Evolutionary conservation across 2,888 invertebrate species (phyloP).

Genomic region (Tetranychus piercei): DNA sequence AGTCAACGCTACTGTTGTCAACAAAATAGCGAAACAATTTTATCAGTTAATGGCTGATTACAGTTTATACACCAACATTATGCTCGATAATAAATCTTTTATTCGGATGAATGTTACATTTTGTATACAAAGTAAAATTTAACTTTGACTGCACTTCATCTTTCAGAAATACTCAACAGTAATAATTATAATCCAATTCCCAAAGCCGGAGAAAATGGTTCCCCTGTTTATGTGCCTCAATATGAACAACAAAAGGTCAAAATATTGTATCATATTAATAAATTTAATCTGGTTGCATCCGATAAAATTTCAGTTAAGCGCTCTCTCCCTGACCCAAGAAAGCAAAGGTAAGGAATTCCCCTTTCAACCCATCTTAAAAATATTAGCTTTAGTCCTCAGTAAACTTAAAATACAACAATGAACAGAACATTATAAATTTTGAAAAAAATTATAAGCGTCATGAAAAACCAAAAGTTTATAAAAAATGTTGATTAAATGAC

Average conservation of each 20-base stretch:
- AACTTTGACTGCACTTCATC: not conserved
- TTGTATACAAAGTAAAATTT: not conserved
- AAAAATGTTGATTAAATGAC: not conserved
- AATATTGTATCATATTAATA: slow-evolving; percentile 59
- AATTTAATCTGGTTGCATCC: slow-evolving; percentile 69
- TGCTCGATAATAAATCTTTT: not conserved
- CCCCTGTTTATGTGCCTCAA: slow-evolving; percentile 55
- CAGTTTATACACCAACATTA: too few relatives aligned
- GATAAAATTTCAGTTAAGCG: slow-evolving; percentile 70
- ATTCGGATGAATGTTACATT: not conserved
- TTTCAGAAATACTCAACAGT: slow-evolving; percentile 40
- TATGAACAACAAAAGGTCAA: slow-evolving; percentile 56
- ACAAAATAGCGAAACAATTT: too few relatives aligned
- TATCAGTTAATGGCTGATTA: too few relatives aligned
- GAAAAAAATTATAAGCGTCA: too few relatives aligned
- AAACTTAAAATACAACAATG: too few relatives aligned
- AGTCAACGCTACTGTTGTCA: not conserved
- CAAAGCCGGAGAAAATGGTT: slow-evolving; percentile 56
- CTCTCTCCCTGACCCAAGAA: slow-evolving; percentile 61
- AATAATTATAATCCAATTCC: slow-evolving; percentile 57
- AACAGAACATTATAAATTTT: too few relatives aligned
- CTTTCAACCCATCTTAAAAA: too few relatives aligned
- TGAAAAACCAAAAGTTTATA: too few relatives aligned
- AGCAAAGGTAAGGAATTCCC: slow-evolving; percentile 44
- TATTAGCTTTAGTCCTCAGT: too few relatives aligned